A percentile compares a stretch with the other conserved stretches of the same genome.
Conservation (phyloP, 2,797 vertebrate species). For the Cygnus olor region DNA sequence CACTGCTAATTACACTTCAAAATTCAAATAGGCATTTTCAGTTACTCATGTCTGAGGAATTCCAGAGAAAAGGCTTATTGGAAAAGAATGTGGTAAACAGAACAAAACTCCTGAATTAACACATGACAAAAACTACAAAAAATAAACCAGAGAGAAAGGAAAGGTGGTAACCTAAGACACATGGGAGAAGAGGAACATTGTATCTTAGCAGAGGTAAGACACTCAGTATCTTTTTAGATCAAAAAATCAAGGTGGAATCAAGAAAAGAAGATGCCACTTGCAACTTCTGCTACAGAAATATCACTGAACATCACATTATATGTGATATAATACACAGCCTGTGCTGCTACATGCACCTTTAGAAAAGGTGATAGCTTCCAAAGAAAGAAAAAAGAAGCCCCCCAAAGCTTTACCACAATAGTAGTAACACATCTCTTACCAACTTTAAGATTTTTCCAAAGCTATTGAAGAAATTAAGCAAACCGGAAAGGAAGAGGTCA, state of each 20-base stretch:
- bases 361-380: background rate
- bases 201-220: background rate
- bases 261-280: background rate
- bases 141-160: background rate
- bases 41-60: slow-evolving; percentile 30
- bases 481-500: background rate
- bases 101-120: background rate
- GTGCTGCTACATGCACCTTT: background rate
- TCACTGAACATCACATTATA: background rate
- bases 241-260: background rate
- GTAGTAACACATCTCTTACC: background rate
- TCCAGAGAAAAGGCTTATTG: slow-evolving; percentile 5
- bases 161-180: background rate
- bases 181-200: background rate
- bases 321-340: background rate
- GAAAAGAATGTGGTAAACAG: slow-evolving; percentile 44
- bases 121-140: background rate
- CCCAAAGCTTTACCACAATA: background rate
- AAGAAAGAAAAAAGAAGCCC: background rate
- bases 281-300: background rate
- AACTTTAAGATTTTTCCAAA: background rate
- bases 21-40: background rate
- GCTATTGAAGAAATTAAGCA: background rate
- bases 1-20: background rate
- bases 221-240: background rate